Evolutionary conservation across 1,140 invertebrate genomes (phyloP).

Genomic region (Papilio aristodemus): DNA sequence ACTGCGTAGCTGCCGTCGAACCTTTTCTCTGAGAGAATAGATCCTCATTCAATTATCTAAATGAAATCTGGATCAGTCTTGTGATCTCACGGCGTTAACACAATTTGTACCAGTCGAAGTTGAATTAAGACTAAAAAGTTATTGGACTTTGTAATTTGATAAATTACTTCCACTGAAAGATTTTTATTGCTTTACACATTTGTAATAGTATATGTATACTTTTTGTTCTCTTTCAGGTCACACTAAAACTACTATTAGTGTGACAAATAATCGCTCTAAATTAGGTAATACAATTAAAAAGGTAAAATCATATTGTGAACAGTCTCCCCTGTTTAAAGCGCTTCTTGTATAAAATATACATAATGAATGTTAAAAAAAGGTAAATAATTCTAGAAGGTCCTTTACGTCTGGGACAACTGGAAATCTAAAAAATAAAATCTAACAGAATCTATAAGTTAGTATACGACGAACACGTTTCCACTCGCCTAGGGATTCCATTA

Average conservation of each 20-base stretch:
- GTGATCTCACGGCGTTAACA: conserved; percentile 61
- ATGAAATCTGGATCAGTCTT: conserved; percentile 71
- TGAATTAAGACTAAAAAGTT: conserved; percentile 47
- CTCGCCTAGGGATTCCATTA: conserved; percentile 30
- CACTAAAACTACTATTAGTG: too few species aligned
- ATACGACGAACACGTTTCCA: conserved; percentile 4
- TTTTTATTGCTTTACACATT: conserved; percentile 30
- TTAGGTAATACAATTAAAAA: too few species aligned
- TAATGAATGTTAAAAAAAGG: too few species aligned
- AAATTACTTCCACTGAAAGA: conserved; percentile 28
- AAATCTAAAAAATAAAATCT: too few species aligned
- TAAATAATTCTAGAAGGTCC: background rate
- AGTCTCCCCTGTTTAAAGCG: too few species aligned
- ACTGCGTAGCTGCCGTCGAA: conserved; percentile 47
- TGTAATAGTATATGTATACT: too few species aligned
- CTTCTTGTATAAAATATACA: background rate
- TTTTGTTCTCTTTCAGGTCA: too few species aligned
- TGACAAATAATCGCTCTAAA: background rate
- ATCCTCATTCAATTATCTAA: conserved; percentile 77
- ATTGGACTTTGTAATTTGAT: conserved; percentile 46
- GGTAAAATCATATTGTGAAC: too few species aligned
- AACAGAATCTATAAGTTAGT: background rate
- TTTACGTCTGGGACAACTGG: background rate
- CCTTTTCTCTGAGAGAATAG: conserved; percentile 70
- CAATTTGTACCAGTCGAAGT: conserved; percentile 48